Base-by-base conservation (phyloP, 2,888 invertebrate genomes). In the Tetragonisca angustula region DNA sequence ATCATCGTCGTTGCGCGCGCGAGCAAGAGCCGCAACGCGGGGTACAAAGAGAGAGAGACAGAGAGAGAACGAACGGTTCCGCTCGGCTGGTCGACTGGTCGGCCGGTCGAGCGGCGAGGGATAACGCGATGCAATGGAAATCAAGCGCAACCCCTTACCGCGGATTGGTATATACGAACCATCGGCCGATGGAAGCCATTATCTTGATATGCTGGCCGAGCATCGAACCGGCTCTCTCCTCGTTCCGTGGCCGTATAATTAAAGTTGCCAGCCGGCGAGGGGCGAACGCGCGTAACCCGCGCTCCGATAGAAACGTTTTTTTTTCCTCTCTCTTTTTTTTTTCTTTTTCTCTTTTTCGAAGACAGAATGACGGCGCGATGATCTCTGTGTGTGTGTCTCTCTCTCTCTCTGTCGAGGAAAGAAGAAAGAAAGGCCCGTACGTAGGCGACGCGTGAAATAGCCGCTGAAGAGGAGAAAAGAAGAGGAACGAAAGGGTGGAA, bases 91-190 rank as follows among this genome's bases (percentile, higher is more conserved):
- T 59, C 56, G 56, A n/a, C 76, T 74, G 72, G 56, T 70, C 54
- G 78, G 79, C 36, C 69, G 73, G 72, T 49, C 79, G 75, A 64
- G 65, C 74, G 75, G 76, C 81, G 84, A 89, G 89, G 89, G 90
- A 89, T 89, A 89, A 90, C 89, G 90, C 90, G 91, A 90, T 91
- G 92, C 90, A 90, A 92, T 92, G 91, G 91, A 91, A 92, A 92
- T 92, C 91, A 89, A 91, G 91, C 91, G 90, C 91, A 92, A 89
- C 89, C 91, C 89, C 91, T 91, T 88, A 90, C 87, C 86, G 85
- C 86, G 90, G 87, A 90, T 90, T 85, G 91, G 88, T 89, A 89
- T 87, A 88, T 87, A 90, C 90, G 87, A 86, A 88, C 84, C 87
- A 88, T 90, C 90, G 89, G 75, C 88, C 91, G 87, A 91, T 91